Evolutionary conservation across 2,113 vertebrate genomes (phyloP).

Genomic region (Ailurus styani): DNA sequence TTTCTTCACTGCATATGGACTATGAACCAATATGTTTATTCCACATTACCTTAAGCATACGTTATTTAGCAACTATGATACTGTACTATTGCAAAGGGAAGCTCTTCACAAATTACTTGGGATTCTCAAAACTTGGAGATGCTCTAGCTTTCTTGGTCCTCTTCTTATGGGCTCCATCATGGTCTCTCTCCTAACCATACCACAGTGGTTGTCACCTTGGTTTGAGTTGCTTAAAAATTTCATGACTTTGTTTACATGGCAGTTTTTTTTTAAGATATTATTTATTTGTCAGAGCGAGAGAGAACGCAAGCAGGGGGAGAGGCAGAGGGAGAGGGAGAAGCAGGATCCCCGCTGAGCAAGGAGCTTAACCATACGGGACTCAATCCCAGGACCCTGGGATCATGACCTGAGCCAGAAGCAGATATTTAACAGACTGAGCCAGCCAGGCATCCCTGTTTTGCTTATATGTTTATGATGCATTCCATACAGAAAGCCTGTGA

Average conservation of each 20-base stretch:
- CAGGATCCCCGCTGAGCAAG: too few relatives aligned
- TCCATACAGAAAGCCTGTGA: background rate
- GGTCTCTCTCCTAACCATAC: background rate
- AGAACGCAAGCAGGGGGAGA: too few relatives aligned
- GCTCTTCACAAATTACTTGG: background rate
- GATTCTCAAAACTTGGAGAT: background rate
- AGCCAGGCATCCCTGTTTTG: background rate
- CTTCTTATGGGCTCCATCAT: background rate
- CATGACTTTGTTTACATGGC: background rate
- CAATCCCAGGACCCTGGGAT: too few relatives aligned
- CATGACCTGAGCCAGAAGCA: too few relatives aligned
- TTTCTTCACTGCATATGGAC: background rate
- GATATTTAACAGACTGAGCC: too few relatives aligned
- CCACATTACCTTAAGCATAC: background rate
- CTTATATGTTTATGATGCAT: background rate
- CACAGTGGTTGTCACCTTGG: background rate
- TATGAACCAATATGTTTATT: background rate
- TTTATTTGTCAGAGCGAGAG: too few relatives aligned
- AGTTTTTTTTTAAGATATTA: too few relatives aligned
- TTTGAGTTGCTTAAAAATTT: background rate
- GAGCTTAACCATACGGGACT: too few relatives aligned
- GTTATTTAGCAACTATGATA: background rate
- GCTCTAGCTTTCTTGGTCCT: background rate
- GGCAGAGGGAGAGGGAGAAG: too few relatives aligned
- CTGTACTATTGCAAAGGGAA: background rate